Conservation (phyloP, 2,113 vertebrate genomes). For the Thermophis baileyi region DNA sequence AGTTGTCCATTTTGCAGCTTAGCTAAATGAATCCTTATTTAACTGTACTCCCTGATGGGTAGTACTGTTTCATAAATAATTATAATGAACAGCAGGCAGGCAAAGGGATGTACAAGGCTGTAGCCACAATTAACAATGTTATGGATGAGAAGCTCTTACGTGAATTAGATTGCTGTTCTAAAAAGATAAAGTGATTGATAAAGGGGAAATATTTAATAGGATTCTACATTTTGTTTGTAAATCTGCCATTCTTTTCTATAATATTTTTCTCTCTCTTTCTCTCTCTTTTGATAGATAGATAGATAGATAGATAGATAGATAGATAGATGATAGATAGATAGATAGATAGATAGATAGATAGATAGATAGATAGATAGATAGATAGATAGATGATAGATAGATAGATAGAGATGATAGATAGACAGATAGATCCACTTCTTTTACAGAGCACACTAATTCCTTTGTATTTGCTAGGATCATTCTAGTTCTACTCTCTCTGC, state of each 20-base stretch:
- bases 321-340: too few species aligned
- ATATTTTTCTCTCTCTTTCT: neutral
- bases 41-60: neutral
- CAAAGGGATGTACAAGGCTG: neutral
- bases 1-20: neutral
- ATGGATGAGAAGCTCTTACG: neutral
- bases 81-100: neutral
- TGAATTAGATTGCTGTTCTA: slow-evolving; percentile 18
- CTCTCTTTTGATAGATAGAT: neutral
- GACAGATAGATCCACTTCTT: neutral
- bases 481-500: neutral
- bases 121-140: neutral
- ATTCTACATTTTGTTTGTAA: neutral
- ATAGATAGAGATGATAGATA: too few species aligned
- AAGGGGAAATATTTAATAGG: neutral
- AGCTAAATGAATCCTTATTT: neutral
- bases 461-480: neutral
- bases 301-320: neutral
- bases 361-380: too few species aligned
- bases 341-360: too few species aligned
- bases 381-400: neutral
- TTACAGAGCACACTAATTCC: neutral
- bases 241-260: neutral
- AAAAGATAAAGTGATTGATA: neutral
- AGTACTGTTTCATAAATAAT: neutral